phyloP scores from a whole-genome alignment of 2,797 vertebrate species.

The Diglossa cyanea region DNA sequence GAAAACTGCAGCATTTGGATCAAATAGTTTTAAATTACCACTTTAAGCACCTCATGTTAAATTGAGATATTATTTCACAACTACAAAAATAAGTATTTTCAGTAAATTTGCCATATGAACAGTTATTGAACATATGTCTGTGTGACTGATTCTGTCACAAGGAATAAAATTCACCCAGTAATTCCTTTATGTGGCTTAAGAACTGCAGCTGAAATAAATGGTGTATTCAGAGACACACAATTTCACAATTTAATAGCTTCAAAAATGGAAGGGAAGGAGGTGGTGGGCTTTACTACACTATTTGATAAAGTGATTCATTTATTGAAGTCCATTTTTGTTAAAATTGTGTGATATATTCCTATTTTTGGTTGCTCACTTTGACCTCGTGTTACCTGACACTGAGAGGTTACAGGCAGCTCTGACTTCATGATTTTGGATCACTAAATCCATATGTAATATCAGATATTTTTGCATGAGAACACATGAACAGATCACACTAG shows the following conservation, averaged over 20 bases:
- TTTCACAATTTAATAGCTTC: not conserved
- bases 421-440: not conserved
- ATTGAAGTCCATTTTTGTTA: not conserved
- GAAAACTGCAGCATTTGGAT: not conserved
- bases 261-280: not conserved
- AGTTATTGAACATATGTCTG: not conserved
- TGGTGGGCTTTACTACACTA: accelerated
- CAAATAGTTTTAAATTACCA: not conserved
- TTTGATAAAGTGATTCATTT: not conserved
- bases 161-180: not conserved
- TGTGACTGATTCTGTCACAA: not conserved
- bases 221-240: not conserved
- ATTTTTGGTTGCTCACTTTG: not conserved
- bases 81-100: not conserved
- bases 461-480: not conserved
- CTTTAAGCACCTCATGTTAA: not conserved
- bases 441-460: not conserved
- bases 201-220: not conserved
- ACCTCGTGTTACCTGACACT: not conserved
- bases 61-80: not conserved
- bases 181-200: not conserved
- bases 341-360: not conserved
- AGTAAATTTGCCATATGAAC: not conserved
- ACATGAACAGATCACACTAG: accelerated
- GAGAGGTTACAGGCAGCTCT: not conserved